Conservation (phyloP, 2,113 vertebrate genomes). For the Capricornis sumatraensis region DNA sequence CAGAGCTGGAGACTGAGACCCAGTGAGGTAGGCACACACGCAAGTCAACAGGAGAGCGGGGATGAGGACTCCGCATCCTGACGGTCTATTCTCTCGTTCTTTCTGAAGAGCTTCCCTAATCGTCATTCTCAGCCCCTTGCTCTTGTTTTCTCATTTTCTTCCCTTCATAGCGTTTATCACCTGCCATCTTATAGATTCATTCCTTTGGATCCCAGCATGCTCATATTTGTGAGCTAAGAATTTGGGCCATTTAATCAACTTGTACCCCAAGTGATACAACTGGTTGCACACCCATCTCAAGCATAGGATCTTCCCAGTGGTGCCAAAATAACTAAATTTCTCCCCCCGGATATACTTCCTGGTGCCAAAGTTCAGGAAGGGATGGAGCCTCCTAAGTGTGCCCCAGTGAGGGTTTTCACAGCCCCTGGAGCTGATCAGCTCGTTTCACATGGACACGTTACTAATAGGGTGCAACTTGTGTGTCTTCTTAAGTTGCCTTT, state of each 20-base stretch:
- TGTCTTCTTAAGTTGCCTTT: neutral
- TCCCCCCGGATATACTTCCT: neutral
- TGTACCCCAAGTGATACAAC: neutral
- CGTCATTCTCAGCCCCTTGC: neutral
- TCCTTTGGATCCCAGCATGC: too few relatives aligned
- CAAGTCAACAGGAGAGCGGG: neutral
- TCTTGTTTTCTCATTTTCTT: neutral
- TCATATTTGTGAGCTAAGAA: neutral
- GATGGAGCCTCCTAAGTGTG: rapidly evolving
- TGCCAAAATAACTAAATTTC: neutral
- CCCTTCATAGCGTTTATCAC: neutral
- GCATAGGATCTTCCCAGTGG: neutral
- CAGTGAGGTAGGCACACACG: rapidly evolving
- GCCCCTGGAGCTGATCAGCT: too few relatives aligned
- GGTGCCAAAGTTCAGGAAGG: neutral
- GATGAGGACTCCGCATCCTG: neutral
- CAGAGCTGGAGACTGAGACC: neutral
- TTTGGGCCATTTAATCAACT: neutral
- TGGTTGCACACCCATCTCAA: neutral
- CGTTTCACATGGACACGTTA: rapidly evolving
- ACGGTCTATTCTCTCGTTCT: rapidly evolving
- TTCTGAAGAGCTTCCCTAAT: neutral
- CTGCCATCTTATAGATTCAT: rapidly evolving
- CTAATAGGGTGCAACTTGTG: neutral
- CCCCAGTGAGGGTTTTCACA: neutral